Evolutionary conservation across 2,888 invertebrate genomes (phyloP).

Genomic region (Hanleya hanleyi): DNA sequence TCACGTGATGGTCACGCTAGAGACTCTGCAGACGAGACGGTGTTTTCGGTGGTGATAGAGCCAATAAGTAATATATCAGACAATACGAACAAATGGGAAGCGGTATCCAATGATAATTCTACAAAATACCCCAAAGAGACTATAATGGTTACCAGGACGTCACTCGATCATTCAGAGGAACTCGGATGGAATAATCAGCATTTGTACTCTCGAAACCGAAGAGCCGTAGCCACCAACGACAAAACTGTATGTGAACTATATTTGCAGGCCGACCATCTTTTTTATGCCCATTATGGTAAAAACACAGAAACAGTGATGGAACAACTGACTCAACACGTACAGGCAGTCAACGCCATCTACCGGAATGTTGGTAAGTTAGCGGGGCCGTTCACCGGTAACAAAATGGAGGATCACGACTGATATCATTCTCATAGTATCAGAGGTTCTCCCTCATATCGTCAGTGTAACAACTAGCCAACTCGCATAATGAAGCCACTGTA

Average conservation of each 20-base stretch:
- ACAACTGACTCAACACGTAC: constrained; percentile 95
- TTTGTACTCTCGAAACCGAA: constrained; percentile 21
- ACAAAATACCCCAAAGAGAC: not conserved
- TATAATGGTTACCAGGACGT: not conserved
- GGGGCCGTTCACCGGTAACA: too few relatives aligned
- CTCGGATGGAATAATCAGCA: not conserved
- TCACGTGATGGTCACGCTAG: too few relatives aligned
- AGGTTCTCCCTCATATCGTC: too few relatives aligned
- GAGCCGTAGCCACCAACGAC: constrained; percentile 79
- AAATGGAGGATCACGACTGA: too few relatives aligned
- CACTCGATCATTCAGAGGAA: not conserved
- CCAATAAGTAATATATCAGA: not conserved
- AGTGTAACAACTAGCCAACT: too few relatives aligned
- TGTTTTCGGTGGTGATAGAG: not conserved
- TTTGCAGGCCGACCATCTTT: constrained; percentile 62
- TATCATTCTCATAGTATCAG: too few relatives aligned
- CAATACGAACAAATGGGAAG: not conserved
- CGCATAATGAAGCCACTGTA: too few relatives aligned
- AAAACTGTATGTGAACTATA: constrained; percentile 79
- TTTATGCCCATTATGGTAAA: constrained; percentile 49
- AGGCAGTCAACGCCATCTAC: constrained; percentile 84
- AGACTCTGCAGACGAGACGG: too few relatives aligned
- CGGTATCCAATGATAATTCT: not conserved
- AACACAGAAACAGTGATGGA: constrained; percentile 93
- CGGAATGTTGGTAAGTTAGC: constrained; percentile 68